Evolutionary conservation across 2,888 invertebrate species (phyloP).

Genomic region (Choristoneura rosaceana): DNA sequence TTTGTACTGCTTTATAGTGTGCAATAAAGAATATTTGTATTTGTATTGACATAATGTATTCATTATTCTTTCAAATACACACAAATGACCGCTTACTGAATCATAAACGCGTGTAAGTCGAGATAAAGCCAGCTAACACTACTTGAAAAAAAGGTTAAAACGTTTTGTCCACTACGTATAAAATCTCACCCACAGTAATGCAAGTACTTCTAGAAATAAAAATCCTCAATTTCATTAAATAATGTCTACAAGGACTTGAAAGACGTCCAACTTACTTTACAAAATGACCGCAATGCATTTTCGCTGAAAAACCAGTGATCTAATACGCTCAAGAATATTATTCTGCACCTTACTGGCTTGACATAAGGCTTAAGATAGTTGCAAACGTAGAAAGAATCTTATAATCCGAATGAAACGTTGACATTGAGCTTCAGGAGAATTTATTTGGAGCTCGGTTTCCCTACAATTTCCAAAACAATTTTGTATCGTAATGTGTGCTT

Average conservation of each 20-base stretch:
- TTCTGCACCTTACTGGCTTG: background rate
- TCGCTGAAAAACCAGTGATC: background rate
- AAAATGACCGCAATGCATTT: conserved; percentile 25
- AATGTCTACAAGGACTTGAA: conserved; percentile 16
- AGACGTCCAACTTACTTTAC: conserved; percentile 10
- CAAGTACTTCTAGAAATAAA: background rate
- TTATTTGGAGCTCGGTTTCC: background rate
- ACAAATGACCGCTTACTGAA: no score
- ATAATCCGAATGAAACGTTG: conserved; percentile 21
- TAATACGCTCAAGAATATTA: background rate
- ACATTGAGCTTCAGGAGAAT: conserved; percentile 9
- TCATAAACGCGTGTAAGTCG: no score
- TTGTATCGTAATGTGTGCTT: background rate
- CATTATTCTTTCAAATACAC: no score
- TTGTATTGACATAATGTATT: no score
- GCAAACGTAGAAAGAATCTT: conserved; percentile 6
- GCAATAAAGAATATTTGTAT: no score
- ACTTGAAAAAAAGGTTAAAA: no score
- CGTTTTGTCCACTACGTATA: background rate
- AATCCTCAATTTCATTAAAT: conserved; percentile 3
- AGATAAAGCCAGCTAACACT: no score
- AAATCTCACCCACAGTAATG: background rate
- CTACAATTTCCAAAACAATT: background rate
- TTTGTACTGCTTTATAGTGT: no score
- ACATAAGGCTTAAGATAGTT: background rate